A percentile compares a stretch with the other conserved stretches of the same genome.
Conservation (phyloP, 1,140 invertebrate species). For the Macrobrachium rosenbergii region DNA sequence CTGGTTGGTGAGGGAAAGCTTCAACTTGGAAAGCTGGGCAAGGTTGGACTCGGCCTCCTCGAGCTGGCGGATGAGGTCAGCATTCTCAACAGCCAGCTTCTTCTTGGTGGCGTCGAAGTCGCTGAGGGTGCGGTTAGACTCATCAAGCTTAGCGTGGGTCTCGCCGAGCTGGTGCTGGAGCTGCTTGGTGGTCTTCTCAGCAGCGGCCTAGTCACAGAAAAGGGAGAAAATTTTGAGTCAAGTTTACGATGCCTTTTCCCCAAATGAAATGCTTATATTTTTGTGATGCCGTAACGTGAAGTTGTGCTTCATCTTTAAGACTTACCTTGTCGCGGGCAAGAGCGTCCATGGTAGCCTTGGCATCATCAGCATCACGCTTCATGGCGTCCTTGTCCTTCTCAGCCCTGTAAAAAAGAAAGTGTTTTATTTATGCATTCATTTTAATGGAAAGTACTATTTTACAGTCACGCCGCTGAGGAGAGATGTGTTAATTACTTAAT, state of each 20-base stretch:
- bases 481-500: neutral
- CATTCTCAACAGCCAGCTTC: conserved; percentile 79
- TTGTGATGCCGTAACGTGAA: neutral
- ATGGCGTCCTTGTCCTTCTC: conserved; percentile 55
- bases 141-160: conserved; percentile 74
- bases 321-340: conserved; percentile 52
- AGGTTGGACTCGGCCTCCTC: conserved; percentile 75
- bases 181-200: conserved; percentile 53
- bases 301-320: neutral
- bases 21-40: conserved; percentile 73
- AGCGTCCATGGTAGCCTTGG: conserved; percentile 52
- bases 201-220: conserved; percentile 66
- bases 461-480: neutral
- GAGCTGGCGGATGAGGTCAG: conserved; percentile 47
- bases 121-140: conserved; percentile 73
- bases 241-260: neutral
- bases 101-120: conserved; percentile 97
- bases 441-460: neutral
- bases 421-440: neutral
- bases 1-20: conserved; percentile 68
- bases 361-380: conserved; percentile 56
- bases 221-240: too few relatives aligned
- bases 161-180: conserved; percentile 71
- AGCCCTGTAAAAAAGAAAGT: conserved; percentile 29
- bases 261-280: neutral